Base-by-base conservation (phyloP, 2,113 vertebrate genomes). In the Fukomys damarensis region DNA sequence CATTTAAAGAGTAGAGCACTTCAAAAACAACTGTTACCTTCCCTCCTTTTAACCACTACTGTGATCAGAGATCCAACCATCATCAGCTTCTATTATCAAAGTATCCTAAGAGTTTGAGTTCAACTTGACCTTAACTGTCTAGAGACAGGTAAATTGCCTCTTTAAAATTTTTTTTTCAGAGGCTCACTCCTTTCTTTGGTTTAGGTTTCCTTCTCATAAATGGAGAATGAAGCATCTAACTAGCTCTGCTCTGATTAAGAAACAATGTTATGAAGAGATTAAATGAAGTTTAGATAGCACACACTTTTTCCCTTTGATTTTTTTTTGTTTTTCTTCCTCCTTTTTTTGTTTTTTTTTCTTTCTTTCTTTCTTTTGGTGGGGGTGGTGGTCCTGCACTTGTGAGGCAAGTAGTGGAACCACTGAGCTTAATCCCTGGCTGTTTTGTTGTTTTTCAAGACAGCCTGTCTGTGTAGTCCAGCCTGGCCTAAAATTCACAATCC, bases 181-280 rank as follows among this genome's bases (percentile, higher is more conserved):
- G 72, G 52, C 77, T 52, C 88, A 74, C 82, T 96, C 96, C 81
- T 87, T 93, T 96, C 56, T 56, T 63, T 94, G 91, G 77, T 95
- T 96, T 95, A 82, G 76, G 66, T 92, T 90, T 89, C 76, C 59
- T 86, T 96, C 86, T 98, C 85, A 92, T 66, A 91, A 92, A 5
- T 76, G 65, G 84, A 90, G 66, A 96, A 91, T 92, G 83, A 93
- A 52, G 84, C 76, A 93, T 95, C 46, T 90, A 95, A 92, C 61
- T 81, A 84, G 46, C 72, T 76, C 91, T 13, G 43, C 52, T n/a
- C 81, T 88, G 49, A 85, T 88, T 59, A 43, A 96, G 41, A 95
- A 96, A 89, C 65, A 89, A 86, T 84, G 91, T 97, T 86, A 93
- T 56, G 26, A 54, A 93, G 17, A 94, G 35, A 76, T 76, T 87